A percentile compares a stretch with the other conserved stretches of the same genome.
These are phyloP conservation scores for Melanostoma mellinum DNA, from an alignment of 2,888 invertebrate genomes.

Conservation along the genomic window DNA sequence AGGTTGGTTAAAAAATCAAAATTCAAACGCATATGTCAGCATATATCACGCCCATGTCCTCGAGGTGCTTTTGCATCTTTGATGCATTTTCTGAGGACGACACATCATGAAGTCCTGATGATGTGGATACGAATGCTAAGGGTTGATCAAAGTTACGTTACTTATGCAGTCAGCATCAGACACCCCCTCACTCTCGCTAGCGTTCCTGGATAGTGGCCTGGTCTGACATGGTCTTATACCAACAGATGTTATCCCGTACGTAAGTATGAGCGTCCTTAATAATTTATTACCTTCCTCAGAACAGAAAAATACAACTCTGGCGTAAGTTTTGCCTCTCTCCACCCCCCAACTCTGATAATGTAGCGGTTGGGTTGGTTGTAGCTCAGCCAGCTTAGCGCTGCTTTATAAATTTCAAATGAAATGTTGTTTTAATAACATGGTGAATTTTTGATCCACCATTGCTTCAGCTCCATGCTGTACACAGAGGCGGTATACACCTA, in stretches of 20 bases:
- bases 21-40: conserved; percentile 62
- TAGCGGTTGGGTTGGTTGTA: conserved; percentile 14
- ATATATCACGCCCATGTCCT: conserved; percentile 54
- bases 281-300: conserved; percentile 60
- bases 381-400: conserved; percentile 65
- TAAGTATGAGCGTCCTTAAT: conserved; percentile 44
- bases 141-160: conserved; percentile 48
- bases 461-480: conserved; percentile 21
- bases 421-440: conserved; percentile 73
- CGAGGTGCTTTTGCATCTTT: conserved; percentile 66
- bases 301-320: conserved; percentile 56
- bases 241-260: conserved; percentile 59
- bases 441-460: conserved; percentile 66
- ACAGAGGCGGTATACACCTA: conserved; percentile 2
- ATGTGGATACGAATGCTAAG: conserved; percentile 6
- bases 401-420: conserved; percentile 73
- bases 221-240: conserved; percentile 46
- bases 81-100: conserved; percentile 64
- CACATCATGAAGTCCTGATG: conserved; percentile 39
- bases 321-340: conserved; percentile 47
- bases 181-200: neutral
- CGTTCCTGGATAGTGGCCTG: conserved; percentile 12
- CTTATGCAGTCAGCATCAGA: conserved; percentile 31
- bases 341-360: conserved; percentile 2
- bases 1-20: conserved; percentile 13